phyloP scores from a whole-genome alignment of 1,140 invertebrate genomes.

The Cydia amplana region DNA sequence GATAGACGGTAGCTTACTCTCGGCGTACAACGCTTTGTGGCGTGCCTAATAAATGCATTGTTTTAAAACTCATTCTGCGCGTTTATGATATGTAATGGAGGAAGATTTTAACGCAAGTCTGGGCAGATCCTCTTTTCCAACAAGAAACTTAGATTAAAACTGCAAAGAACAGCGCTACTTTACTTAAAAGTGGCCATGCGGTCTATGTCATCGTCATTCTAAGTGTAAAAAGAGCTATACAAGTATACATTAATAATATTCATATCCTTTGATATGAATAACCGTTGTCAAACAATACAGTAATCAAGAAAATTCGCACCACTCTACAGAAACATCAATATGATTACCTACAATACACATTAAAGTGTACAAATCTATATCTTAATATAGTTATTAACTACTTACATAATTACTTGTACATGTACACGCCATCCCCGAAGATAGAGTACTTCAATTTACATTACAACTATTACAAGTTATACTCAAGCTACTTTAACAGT shows the following conservation, averaged over 20 bases:
- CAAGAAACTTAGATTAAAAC: too few species aligned
- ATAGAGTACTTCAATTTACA: slow-evolving; percentile 14
- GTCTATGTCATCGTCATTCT: too few species aligned
- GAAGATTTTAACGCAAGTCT: slow-evolving; percentile 6
- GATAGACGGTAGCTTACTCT: neutral
- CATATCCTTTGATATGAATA: too few species aligned
- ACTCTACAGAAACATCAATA: too few species aligned
- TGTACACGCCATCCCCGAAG: neutral
- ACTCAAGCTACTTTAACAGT: slow-evolving; percentile 11
- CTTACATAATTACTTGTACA: neutral
- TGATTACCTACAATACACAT: too few species aligned
- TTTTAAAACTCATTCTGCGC: slow-evolving; percentile 10
- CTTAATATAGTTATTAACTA: neutral
- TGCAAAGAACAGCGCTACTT: too few species aligned
- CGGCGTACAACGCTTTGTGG: neutral
- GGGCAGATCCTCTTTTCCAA: neutral
- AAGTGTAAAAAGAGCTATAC: too few species aligned
- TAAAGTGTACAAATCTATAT: too few species aligned
- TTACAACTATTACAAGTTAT: slow-evolving; percentile 25
- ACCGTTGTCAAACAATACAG: too few species aligned
- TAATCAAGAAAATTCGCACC: too few species aligned
- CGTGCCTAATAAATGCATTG: neutral
- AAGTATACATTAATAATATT: too few species aligned
- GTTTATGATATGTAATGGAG: neutral
- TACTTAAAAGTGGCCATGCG: too few species aligned